A percentile compares a stretch with the other conserved stretches of the same genome.
Evolutionary conservation across 2,888 invertebrate genomes (phyloP).

Genomic region (Thumatha senex): DNA sequence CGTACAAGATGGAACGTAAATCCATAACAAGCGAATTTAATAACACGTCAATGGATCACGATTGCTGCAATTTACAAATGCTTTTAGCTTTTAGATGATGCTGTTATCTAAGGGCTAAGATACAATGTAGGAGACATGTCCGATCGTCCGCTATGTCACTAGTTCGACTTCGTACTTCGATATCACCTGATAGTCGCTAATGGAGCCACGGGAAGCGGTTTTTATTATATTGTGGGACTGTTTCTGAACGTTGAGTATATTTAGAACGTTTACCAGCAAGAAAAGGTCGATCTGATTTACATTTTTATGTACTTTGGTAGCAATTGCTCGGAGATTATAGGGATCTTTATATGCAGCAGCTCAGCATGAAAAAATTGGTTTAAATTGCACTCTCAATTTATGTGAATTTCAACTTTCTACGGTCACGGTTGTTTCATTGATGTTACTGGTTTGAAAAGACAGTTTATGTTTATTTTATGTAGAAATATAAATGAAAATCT

Average conservation of each 20-base stretch:
- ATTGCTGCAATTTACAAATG: conserved; percentile 56
- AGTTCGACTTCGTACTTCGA: conserved; percentile 56
- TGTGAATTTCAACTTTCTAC: conserved; percentile 1
- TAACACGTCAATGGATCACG: conserved; percentile 34
- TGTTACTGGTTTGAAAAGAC: not conserved
- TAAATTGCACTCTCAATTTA: conserved; percentile 1
- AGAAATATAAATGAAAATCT: too few relatives aligned
- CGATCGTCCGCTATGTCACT: conserved; percentile 37
- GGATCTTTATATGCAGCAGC: not conserved
- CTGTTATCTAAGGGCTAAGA: conserved; percentile 58
- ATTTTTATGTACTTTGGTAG: conserved; percentile 10
- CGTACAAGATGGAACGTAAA: too few relatives aligned
- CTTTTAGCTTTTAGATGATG: conserved; percentile 64
- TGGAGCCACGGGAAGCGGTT: conserved; percentile 60
- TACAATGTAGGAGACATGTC: conserved; percentile 53
- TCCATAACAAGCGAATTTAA: conserved; percentile 26
- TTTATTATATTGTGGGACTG: conserved; percentile 26
- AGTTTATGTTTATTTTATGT: not conserved
- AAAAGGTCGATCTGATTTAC: conserved; percentile 22
- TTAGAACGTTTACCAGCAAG: not conserved
- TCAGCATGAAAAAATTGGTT: not conserved
- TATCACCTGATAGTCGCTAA: conserved; percentile 70
- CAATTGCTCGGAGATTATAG: conserved; percentile 2
- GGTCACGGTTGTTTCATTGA: not conserved
- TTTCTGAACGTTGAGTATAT: conserved; percentile 16